Conservation (phyloP, 2,888 invertebrate genomes). For the Orchestes rusci region DNA sequence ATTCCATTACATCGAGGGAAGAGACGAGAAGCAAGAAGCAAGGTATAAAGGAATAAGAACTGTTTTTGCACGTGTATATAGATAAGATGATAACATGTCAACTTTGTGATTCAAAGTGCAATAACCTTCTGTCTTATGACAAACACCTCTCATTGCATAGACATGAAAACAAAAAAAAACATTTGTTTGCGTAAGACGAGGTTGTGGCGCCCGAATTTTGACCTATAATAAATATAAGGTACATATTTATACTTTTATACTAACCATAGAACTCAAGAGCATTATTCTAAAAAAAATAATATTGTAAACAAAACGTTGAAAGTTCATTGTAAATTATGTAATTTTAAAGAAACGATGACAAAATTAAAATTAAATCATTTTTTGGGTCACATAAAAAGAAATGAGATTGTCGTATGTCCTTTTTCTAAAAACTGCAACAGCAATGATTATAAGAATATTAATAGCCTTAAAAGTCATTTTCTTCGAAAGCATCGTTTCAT, state of each 20-base stretch:
- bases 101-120: neutral
- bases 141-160: neutral
- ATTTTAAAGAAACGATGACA: too few species aligned
- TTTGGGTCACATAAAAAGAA: neutral
- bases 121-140: conserved; percentile 1
- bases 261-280: neutral
- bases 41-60: too few species aligned
- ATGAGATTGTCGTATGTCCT: neutral
- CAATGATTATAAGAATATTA: neutral
- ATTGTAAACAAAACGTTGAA: neutral
- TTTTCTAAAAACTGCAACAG: neutral
- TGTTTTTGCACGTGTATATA: too few species aligned
- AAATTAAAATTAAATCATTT: neutral
- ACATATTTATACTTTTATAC: neutral
- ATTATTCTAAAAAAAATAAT: neutral
- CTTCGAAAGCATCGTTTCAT: neutral
- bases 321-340: neutral
- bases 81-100: too few species aligned
- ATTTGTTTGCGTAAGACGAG: neutral
- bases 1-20: too few species aligned
- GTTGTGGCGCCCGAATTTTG: neutral
- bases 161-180: neutral
- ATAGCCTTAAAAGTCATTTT: neutral
- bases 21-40: too few species aligned
- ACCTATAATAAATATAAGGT: neutral